Conservation (phyloP, 2,797 vertebrate genomes). For the Cryptoblepharus egeriae region DNA sequence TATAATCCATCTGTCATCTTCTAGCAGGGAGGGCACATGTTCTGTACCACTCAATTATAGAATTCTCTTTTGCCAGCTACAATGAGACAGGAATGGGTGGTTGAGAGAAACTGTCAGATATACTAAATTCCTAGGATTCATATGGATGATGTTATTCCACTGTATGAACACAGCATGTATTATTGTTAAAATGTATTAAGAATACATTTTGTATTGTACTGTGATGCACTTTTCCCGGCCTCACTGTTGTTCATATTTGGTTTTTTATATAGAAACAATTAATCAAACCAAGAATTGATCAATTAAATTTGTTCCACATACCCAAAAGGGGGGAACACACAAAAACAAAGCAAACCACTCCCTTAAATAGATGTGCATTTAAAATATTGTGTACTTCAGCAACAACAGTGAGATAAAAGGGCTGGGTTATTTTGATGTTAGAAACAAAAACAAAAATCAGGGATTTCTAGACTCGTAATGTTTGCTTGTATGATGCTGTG, state of each 20-base stretch:
- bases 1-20: constrained; percentile 99
- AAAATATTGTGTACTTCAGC: constrained; percentile 61
- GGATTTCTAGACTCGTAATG: constrained; percentile 68
- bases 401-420: constrained; percentile 54
- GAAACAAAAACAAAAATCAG: constrained; percentile 35
- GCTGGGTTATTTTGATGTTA: constrained; percentile 31
- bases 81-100: constrained; percentile 91
- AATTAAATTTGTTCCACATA: constrained; percentile 58
- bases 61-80: constrained; percentile 92
- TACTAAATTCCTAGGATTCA: constrained; percentile 90
- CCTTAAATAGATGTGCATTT: constrained; percentile 52
- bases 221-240: constrained; percentile 48
- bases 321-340: neutral
- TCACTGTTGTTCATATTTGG: constrained; percentile 64
- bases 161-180: constrained; percentile 85
- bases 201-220: constrained; percentile 69
- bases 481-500: constrained; percentile 69
- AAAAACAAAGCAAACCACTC: constrained; percentile 32
- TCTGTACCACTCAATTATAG: constrained; percentile 98
- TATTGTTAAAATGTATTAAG: constrained; percentile 75
- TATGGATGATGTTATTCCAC: constrained; percentile 86
- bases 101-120: constrained; percentile 90
- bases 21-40: constrained; percentile 96
- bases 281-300: constrained; percentile 59
- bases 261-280: constrained; percentile 53